phyloP scores from a whole-genome alignment of 2,113 vertebrate species.

The Prolemur simus region DNA sequence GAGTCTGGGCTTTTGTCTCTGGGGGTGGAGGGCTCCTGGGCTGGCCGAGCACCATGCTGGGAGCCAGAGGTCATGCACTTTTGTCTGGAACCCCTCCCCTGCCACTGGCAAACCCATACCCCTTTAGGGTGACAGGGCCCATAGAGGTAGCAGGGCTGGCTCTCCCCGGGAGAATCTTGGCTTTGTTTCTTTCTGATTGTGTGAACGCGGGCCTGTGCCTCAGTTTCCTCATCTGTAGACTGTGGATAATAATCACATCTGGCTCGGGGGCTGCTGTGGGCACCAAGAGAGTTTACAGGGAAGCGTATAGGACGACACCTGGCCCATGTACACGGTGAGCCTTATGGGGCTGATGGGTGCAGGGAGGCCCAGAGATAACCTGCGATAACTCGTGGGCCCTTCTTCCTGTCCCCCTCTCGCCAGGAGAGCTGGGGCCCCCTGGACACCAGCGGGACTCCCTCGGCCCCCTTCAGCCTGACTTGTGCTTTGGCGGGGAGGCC shows the following conservation, averaged over 20 bases:
- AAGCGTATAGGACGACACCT: rapidly evolving
- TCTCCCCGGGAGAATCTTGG: not conserved
- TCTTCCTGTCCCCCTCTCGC: not conserved
- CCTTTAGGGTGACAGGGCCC: not conserved
- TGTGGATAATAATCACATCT: not conserved
- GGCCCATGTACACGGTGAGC: rapidly evolving
- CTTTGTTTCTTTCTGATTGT: not conserved
- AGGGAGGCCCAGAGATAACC: not conserved
- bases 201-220: not conserved
- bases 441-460: not conserved
- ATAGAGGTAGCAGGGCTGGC: not conserved
- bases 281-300: rapidly evolving
- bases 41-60: not conserved
- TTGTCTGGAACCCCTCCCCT: not conserved
- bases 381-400: too few relatives aligned
- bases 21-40: rapidly evolving
- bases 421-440: not conserved
- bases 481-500: not conserved
- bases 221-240: not conserved
- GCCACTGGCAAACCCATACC: not conserved
- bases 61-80: not conserved
- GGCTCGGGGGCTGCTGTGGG: not conserved
- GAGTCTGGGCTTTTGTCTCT: not conserved
- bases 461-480: not conserved
- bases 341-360: not conserved